A percentile compares a stretch with the other conserved stretches of the same genome.
phyloP scores from a whole-genome alignment of 1,140 invertebrate genomes.

The Lasioglossum baleicum region DNA sequence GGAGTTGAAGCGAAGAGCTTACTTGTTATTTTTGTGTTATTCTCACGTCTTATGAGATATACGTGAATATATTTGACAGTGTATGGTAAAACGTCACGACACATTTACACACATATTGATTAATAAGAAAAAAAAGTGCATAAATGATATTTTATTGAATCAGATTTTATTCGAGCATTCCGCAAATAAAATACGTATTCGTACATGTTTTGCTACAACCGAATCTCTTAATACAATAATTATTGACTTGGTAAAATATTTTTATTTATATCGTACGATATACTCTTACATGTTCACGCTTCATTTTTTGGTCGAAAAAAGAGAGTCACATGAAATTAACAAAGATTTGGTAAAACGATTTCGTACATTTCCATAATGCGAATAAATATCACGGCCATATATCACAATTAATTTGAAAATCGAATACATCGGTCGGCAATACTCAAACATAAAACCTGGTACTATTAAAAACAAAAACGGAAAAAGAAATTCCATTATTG shows the following conservation, averaged over 20 bases:
- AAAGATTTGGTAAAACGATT: conserved; percentile 13
- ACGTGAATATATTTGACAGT: neutral
- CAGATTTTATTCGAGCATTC: conserved; percentile 20
- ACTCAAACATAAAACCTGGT: neutral
- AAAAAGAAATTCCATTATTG: neutral
- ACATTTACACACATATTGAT: conserved; percentile 7
- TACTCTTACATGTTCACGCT: neutral
- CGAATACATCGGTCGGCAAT: neutral
- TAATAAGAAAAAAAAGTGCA: neutral
- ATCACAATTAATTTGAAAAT: conserved; percentile 24
- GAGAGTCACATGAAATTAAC: conserved; percentile 2
- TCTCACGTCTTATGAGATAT: conserved; percentile 1
- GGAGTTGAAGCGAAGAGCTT: neutral
- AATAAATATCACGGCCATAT: conserved; percentile 12
- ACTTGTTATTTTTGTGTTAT: conserved; percentile 20
- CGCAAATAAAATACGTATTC: conserved; percentile 3
- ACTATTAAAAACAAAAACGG: neutral
- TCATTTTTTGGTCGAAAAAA: neutral
- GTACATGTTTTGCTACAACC: conserved; percentile 4
- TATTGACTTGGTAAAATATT: neutral
- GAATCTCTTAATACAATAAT: neutral
- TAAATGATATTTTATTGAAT: conserved; percentile 10
- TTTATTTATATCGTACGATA: neutral
- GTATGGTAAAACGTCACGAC: neutral
- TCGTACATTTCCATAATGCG: neutral